phyloP scores from a whole-genome alignment of 2,113 vertebrate genomes.

The Edolisoma coerulescens region DNA sequence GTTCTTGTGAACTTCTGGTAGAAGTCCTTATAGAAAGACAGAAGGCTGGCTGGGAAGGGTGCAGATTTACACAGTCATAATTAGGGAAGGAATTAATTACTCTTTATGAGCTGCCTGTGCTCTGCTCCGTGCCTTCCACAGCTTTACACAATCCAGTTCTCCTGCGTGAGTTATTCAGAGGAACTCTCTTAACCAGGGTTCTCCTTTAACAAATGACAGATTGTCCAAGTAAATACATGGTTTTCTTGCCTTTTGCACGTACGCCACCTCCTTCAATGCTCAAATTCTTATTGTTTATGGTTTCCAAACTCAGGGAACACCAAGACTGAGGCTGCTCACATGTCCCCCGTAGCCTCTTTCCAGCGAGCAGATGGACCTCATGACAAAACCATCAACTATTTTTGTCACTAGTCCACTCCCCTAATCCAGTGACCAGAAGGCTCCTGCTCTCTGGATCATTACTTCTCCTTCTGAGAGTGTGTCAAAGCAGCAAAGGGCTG shows the following conservation, averaged over 20 bases:
- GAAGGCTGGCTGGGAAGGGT: not conserved
- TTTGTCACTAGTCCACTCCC: not conserved
- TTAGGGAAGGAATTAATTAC: not conserved
- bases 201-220: not conserved
- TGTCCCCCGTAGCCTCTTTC: not conserved
- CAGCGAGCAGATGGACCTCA: not conserved
- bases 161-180: not conserved
- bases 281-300: not conserved
- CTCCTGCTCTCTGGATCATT: slow-evolving; percentile 37
- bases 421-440: slow-evolving; percentile 26
- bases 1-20: not conserved
- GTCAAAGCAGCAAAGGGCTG: slow-evolving; percentile 10
- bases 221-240: accelerated
- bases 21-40: not conserved
- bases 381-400: not conserved
- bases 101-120: not conserved
- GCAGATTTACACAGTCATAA: not conserved
- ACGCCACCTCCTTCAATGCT: not conserved
- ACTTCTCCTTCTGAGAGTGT: slow-evolving; percentile 24
- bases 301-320: not conserved
- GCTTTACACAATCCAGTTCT: not conserved
- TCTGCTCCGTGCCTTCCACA: not conserved
- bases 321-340: not conserved
- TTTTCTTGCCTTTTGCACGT: not conserved
- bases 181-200: not conserved